Evolutionary conservation across 2,113 vertebrate genomes (phyloP).

Genomic region (Pimephales promelas): DNA sequence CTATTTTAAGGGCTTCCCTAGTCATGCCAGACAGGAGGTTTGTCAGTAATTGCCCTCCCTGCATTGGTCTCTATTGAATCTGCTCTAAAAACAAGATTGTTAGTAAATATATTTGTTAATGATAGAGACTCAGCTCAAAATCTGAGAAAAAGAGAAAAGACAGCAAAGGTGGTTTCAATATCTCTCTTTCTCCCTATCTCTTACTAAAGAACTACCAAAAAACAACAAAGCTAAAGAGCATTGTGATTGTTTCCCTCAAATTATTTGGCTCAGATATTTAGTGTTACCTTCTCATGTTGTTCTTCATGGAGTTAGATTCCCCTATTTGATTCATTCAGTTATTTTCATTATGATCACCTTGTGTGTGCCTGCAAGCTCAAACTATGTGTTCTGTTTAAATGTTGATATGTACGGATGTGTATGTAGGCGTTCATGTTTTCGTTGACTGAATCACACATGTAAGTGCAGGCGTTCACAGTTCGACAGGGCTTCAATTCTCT

Average conservation of each 20-base stretch:
- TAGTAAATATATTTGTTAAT: slow-evolving; percentile 43
- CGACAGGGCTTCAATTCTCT: not conserved
- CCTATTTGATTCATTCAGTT: not conserved
- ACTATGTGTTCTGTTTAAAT: slow-evolving; percentile 12
- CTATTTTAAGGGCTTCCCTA: slow-evolving; percentile 31
- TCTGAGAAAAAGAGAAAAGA: slow-evolving; percentile 49
- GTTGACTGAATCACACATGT: slow-evolving; percentile 21
- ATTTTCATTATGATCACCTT: not conserved
- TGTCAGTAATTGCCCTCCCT: slow-evolving; percentile 19
- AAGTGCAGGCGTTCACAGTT: slow-evolving; percentile 28
- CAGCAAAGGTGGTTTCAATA: slow-evolving; percentile 29
- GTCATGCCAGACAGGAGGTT: slow-evolving; percentile 13
- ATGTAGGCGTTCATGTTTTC: slow-evolving; percentile 41
- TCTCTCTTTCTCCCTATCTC: slow-evolving; percentile 40
- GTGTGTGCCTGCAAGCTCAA: slow-evolving; percentile 2
- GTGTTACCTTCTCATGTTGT: slow-evolving; percentile 6
- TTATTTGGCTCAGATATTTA: slow-evolving; percentile 59
- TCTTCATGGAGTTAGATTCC: not conserved
- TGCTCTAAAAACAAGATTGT: slow-evolving; percentile 13
- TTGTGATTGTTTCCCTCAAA: slow-evolving; percentile 57
- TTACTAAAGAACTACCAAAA: slow-evolving; percentile 21
- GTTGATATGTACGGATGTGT: slow-evolving; percentile 15
- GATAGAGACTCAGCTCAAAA: slow-evolving; percentile 31
- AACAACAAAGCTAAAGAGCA: slow-evolving; percentile 30
- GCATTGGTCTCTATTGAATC: slow-evolving; percentile 8